These are phyloP conservation scores for Pelodytes ibericus DNA, from an alignment of 2,797 vertebrate genomes.

Conservation along the genomic window DNA sequence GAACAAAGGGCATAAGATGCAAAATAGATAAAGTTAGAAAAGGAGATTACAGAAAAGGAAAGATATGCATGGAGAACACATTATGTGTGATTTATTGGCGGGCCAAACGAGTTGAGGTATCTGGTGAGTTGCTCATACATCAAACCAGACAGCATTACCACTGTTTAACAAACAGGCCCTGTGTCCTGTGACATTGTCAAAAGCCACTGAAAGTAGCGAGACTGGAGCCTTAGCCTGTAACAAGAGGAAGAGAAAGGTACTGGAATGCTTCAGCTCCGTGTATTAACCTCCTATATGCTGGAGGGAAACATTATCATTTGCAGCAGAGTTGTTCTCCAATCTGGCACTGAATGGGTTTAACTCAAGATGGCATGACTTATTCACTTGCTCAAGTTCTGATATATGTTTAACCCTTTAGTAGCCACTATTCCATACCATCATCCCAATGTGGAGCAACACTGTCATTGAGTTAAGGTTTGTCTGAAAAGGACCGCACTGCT, in stretches of 20 bases:
- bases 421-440: too few relatives aligned
- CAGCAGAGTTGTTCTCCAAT: neutral
- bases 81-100: constrained; percentile 52
- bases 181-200: constrained; percentile 48
- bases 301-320: neutral
- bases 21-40: constrained; percentile 41
- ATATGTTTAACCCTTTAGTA: too few relatives aligned
- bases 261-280: neutral
- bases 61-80: constrained; percentile 34
- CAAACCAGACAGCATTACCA: constrained; percentile 55
- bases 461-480: too few relatives aligned
- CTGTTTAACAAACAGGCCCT: constrained; percentile 54
- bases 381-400: too few relatives aligned
- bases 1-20: constrained; percentile 27
- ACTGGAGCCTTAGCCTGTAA: constrained; percentile 45
- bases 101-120: constrained; percentile 44
- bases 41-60: constrained; percentile 20
- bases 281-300: neutral
- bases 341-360: neutral
- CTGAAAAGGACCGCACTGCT: too few relatives aligned
- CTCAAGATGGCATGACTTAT: neutral
- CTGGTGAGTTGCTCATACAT: constrained; percentile 49
- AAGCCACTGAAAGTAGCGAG: constrained; percentile 29
- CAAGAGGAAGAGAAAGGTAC: neutral
- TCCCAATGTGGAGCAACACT: too few relatives aligned